Base-by-base conservation (phyloP, 2,113 vertebrate species). In the Craseonycteris thonglongyai region DNA sequence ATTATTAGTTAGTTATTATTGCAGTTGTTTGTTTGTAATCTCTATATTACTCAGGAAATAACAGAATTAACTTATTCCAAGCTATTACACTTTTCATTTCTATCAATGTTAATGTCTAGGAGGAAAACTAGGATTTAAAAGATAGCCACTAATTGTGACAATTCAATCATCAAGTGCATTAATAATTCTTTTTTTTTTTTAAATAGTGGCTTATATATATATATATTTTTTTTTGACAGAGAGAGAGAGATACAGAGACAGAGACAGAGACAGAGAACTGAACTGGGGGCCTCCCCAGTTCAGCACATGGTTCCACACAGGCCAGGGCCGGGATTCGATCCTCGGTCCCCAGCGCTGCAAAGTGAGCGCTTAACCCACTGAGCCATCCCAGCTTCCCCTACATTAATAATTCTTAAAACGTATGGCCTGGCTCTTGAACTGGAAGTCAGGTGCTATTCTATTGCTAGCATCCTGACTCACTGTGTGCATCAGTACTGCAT, bases 41-140 rank as follows among this genome's bases (percentile, higher is more conserved):
- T 56, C 47, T 96, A 0, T 85, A 61, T 69, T 92, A 78, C 14
- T 18, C 42, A 87, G 13, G 58, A 66, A 51, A 5, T 26, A 92
- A 94, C 12, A 78, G 35, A 95, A 96, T 93, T 76, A 88, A 85
- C 85, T 76, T 94, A 76, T 14, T 58, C 66, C 15, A 81, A 91
- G 22, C 91, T 91, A 68, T 82, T 82, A 80, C 72, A 61, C 54
- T 93, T 61, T 86, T 94, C 54, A 12, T 91, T 80, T 15, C 14
- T 94, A 61, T 86, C 21, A 91, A 42, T 72, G 49, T 61, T 51
- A 91, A 51, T 35, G 22, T 76, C n/a, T 26, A 65, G 2, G 6
- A 78, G 28, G 76, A 65, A 96, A 92, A 92, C 30, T 42, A 85
- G 13, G 54, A 86, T 22, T 40, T 80, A 66, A 90, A 61, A 65